Conservation (phyloP, 2,888 invertebrate genomes). For the Scaptomyza flava region DNA sequence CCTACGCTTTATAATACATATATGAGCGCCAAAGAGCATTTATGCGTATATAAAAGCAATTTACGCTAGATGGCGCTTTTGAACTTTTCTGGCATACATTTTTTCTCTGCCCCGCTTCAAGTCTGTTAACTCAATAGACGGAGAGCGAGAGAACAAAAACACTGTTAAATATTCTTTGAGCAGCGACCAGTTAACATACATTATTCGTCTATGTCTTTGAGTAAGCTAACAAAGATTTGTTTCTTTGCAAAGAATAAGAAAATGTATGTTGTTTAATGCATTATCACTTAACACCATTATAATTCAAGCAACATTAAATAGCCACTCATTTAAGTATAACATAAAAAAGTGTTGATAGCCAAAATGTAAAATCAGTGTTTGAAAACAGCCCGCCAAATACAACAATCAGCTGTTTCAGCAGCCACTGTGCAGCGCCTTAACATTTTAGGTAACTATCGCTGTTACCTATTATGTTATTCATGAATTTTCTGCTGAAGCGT, state of each 20-base stretch:
- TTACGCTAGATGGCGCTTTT: slow-evolving; percentile 34
- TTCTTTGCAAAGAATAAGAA: background rate
- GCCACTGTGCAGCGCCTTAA: slow-evolving; percentile 19
- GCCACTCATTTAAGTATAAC: too few relatives aligned
- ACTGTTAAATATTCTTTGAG: background rate
- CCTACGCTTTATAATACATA: background rate
- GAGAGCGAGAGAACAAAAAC: background rate
- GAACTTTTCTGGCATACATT: background rate
- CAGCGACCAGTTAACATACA: too few relatives aligned
- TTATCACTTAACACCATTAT: background rate
- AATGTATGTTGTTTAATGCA: background rate
- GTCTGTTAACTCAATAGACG: slow-evolving; percentile 22
- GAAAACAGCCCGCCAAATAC: slow-evolving; percentile 26
- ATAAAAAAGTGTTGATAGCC: background rate
- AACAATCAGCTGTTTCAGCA: slow-evolving; percentile 39
- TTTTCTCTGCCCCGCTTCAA: background rate
- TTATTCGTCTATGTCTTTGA: too few relatives aligned
- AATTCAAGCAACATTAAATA: background rate
- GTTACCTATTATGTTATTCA: slow-evolving; percentile 59
- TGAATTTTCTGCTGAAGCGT: slow-evolving; percentile 56
- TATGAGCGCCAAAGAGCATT: too few relatives aligned
- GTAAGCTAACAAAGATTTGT: slow-evolving; percentile 6
- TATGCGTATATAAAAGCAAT: background rate
- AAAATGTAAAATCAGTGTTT: slow-evolving; percentile 12
- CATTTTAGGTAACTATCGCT: slow-evolving; percentile 34